These are phyloP conservation scores for Oncorhynchus kisutch DNA, from an alignment of 2,113 vertebrate species.

Conservation along the genomic window DNA sequence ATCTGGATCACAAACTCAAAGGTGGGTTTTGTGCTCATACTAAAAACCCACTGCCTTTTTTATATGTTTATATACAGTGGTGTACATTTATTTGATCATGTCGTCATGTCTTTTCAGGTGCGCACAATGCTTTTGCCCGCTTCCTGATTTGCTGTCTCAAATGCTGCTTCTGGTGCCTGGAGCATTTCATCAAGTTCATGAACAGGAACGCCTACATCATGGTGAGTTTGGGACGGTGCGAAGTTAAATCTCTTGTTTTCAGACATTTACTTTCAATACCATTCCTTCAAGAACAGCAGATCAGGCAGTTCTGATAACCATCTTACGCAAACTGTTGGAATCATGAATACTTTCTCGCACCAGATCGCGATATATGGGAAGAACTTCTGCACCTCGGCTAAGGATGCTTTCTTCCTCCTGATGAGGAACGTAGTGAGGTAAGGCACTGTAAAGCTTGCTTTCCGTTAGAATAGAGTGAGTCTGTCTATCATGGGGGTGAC, in stretches of 20 bases:
- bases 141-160: constrained; percentile 89
- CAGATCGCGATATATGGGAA: constrained; percentile 96
- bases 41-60: no score
- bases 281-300: no score
- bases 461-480: not conserved
- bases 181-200: constrained; percentile 90
- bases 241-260: no score
- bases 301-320: no score
- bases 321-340: not conserved
- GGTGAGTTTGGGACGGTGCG: constrained; percentile 72
- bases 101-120: constrained; percentile 65
- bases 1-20: constrained; percentile 88
- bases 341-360: not conserved
- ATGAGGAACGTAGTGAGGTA: constrained; percentile 95
- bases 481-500: not conserved
- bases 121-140: constrained; percentile 77
- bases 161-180: constrained; percentile 98
- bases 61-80: no score
- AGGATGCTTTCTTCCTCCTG: constrained; percentile 88
- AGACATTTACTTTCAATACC: no score
- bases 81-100: not conserved
- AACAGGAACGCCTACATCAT: constrained; percentile 98
- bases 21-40: constrained; percentile 80
- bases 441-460: constrained; percentile 25
- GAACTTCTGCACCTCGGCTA: constrained; percentile 92